These are phyloP conservation scores for Poecilia gillii DNA, from an alignment of 2,797 vertebrate genomes.

Conservation along the genomic window DNA sequence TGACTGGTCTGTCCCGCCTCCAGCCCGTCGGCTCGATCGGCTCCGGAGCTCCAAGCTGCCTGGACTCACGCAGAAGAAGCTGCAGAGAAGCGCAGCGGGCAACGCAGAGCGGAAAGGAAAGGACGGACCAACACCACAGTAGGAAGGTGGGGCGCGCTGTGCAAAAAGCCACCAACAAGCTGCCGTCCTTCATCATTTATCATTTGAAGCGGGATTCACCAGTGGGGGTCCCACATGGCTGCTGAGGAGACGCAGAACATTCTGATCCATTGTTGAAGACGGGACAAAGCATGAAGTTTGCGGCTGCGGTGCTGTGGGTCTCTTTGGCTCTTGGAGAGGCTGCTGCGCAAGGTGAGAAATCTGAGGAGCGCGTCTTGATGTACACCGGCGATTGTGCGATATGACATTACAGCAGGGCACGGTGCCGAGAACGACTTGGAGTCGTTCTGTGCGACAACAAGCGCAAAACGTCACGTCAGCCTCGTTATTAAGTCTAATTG, in stretches of 20 bases:
- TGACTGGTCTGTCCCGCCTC: constrained; percentile 56
- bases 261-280: constrained; percentile 25
- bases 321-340: constrained; percentile 46
- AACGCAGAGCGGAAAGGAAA: constrained; percentile 11
- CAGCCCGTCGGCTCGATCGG: constrained; percentile 26
- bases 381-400: constrained; percentile 26
- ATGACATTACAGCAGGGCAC: background rate
- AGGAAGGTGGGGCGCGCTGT: constrained; percentile 29
- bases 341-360: constrained; percentile 64
- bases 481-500: background rate
- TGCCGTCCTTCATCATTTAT: constrained; percentile 22
- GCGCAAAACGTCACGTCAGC: background rate
- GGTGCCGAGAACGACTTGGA: background rate
- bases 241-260: constrained; percentile 30
- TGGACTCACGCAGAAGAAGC: constrained; percentile 36
- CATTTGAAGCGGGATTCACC: constrained; percentile 25
- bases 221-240: constrained; percentile 29
- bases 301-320: constrained; percentile 60
- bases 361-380: background rate
- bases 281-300: constrained; percentile 69
- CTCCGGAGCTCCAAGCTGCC: constrained; percentile 39
- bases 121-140: background rate
- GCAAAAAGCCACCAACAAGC: constrained; percentile 22
- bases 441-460: background rate
- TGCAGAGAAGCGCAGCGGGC: constrained; percentile 23